phyloP scores from a whole-genome alignment of 2,113 vertebrate genomes.

The Indri indri region DNA sequence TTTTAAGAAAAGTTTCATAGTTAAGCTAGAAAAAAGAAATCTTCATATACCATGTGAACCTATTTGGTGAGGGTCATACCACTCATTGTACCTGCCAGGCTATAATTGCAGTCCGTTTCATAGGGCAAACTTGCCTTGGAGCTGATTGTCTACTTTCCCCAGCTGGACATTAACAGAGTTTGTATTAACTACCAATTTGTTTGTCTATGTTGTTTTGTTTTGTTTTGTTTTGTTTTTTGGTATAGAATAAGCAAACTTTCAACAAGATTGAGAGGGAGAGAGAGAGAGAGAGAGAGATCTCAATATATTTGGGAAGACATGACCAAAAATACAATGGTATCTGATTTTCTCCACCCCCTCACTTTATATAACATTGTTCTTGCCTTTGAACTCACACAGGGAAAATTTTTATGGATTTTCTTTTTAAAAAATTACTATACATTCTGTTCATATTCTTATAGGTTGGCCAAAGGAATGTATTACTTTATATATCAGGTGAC shows the following conservation, averaged over 20 bases:
- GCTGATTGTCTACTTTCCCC: no score
- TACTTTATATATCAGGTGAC: neutral
- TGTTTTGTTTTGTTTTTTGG: neutral
- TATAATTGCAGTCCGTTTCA: neutral
- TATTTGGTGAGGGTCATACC: neutral
- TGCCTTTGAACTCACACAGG: neutral
- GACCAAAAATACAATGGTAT: neutral
- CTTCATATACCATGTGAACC: neutral
- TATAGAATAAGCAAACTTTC: neutral
- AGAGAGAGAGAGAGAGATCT: neutral
- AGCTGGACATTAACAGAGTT: neutral
- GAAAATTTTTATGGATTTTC: neutral
- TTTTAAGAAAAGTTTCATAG: neutral
- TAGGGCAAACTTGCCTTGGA: neutral
- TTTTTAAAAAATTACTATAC: neutral
- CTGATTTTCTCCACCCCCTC: neutral
- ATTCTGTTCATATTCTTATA: neutral
- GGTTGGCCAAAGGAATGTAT: neutral
- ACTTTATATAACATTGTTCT: neutral
- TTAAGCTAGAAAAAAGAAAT: neutral
- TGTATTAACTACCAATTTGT: neutral
- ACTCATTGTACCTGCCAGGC: neutral
- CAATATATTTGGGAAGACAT: neutral
- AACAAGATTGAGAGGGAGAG: neutral
- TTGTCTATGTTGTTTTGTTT: neutral